Evolutionary conservation across 2,797 vertebrate genomes (phyloP).

Genomic region (Enoplosus armatus): DNA sequence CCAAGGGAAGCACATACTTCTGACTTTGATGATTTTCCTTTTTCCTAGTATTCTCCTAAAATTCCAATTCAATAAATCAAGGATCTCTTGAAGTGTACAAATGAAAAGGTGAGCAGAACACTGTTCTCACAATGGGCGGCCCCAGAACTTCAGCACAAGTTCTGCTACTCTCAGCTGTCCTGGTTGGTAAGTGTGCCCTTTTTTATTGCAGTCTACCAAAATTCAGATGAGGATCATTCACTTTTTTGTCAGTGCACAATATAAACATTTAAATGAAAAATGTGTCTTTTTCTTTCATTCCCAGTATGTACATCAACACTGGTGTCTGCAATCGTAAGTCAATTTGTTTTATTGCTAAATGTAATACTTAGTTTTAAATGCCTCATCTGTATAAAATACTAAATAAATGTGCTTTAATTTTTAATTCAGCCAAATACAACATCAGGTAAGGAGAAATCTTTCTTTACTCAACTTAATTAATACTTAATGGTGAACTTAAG

Average conservation of each 20-base stretch:
- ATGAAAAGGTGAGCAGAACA: constrained; percentile 18
- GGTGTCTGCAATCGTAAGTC: constrained; percentile 54
- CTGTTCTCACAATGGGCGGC: constrained; percentile 45
- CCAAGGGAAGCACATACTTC: background rate
- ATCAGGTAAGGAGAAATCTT: constrained; percentile 24
- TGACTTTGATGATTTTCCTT: background rate
- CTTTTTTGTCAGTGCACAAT: background rate
- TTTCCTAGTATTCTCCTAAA: background rate
- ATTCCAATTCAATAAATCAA: background rate
- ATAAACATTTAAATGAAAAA: background rate
- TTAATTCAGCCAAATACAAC: constrained; percentile 55
- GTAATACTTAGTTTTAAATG: background rate
- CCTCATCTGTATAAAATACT: background rate
- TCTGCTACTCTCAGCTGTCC: constrained; percentile 39
- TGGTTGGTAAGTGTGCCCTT: constrained; percentile 44
- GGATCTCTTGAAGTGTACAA: background rate
- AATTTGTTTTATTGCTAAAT: constrained; percentile 5
- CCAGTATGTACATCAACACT: constrained; percentile 38
- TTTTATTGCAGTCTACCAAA: background rate
- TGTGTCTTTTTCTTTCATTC: background rate
- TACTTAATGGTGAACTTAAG: background rate
- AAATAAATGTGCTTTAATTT: constrained; percentile 9
- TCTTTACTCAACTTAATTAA: background rate
- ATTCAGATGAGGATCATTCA: background rate
- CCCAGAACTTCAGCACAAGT: constrained; percentile 11